Evolutionary conservation across 1,140 invertebrate genomes (phyloP).

Genomic region (Drosophila takahashii): DNA sequence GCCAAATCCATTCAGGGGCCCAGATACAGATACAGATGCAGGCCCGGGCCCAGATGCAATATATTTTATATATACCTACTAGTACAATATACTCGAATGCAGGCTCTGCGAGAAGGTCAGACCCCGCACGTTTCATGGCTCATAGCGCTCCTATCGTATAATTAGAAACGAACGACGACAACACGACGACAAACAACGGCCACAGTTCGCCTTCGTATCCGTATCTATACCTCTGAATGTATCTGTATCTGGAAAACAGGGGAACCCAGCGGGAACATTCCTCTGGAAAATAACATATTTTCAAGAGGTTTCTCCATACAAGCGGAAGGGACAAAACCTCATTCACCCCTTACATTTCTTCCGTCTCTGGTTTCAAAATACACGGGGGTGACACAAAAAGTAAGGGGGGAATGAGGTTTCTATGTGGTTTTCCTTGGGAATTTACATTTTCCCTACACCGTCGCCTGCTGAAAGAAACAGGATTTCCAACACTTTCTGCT

Average conservation of each 20-base stretch:
- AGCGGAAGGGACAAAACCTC: too few species aligned
- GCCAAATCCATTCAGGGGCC: slow-evolving; percentile 26
- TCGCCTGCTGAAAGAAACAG: too few species aligned
- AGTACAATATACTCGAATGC: slow-evolving; percentile 19
- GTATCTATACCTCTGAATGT: slow-evolving; percentile 17
- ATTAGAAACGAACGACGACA: slow-evolving; percentile 78
- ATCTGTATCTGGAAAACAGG: slow-evolving; percentile 26
- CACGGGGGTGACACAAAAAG: too few species aligned
- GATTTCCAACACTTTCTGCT: too few species aligned
- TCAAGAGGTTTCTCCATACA: too few species aligned
- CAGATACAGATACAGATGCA: slow-evolving; percentile 8
- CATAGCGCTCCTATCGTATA: slow-evolving; percentile 82
- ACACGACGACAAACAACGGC: slow-evolving; percentile 58
- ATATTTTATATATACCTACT: slow-evolving; percentile 2
- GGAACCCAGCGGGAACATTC: too few species aligned
- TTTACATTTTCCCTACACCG: too few species aligned
- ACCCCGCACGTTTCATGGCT: slow-evolving; percentile 81
- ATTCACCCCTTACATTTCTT: too few species aligned
- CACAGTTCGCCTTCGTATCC: slow-evolving; percentile 1
- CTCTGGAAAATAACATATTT: too few species aligned
- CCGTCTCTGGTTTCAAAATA: too few species aligned
- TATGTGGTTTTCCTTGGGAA: too few species aligned
- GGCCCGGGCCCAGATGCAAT: slow-evolving; percentile 14
- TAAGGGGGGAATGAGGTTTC: too few species aligned
- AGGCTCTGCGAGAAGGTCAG: slow-evolving; percentile 79